A percentile compares a stretch with the other conserved stretches of the same genome.
These are phyloP conservation scores for Meles meles DNA, from an alignment of 2,113 vertebrate species.

Conservation along the genomic window DNA sequence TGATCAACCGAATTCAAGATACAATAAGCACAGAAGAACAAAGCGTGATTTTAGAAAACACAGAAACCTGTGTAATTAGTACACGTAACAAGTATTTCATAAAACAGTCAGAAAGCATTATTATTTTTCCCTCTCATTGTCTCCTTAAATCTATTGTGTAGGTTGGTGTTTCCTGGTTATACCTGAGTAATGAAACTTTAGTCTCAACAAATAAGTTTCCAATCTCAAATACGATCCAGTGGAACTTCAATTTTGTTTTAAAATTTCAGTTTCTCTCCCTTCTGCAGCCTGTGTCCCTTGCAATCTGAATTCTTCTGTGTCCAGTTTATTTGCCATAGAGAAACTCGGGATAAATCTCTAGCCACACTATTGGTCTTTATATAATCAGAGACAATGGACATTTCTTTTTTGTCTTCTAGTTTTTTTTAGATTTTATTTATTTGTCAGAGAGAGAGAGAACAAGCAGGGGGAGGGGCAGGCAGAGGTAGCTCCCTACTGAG, in stretches of 20 bases:
- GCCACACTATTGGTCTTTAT: not conserved
- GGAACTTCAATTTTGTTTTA: not conserved
- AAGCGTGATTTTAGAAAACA: not conserved
- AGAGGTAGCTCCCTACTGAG: too few species aligned
- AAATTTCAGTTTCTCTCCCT: not conserved
- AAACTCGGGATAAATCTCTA: not conserved
- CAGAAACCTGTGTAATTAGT: not conserved
- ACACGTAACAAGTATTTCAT: not conserved
- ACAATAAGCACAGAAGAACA: not conserved
- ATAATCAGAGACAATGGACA: not conserved
- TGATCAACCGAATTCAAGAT: not conserved
- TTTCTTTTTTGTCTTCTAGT: not conserved
- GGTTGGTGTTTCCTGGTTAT: not conserved
- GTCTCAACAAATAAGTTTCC: not conserved
- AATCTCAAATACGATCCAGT: slow-evolving; percentile 21
- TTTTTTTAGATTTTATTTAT: not conserved
- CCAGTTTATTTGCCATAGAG: not conserved
- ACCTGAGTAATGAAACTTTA: not conserved
- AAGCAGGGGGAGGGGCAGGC: too few species aligned
- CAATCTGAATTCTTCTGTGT: not conserved
- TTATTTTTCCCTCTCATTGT: not conserved
- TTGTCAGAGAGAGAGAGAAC: too few species aligned
- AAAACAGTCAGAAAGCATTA: not conserved
- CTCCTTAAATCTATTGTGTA: not conserved
- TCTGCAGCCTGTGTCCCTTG: not conserved